phyloP scores from a whole-genome alignment of 2,113 vertebrate genomes.

The Nettapus auritus region DNA sequence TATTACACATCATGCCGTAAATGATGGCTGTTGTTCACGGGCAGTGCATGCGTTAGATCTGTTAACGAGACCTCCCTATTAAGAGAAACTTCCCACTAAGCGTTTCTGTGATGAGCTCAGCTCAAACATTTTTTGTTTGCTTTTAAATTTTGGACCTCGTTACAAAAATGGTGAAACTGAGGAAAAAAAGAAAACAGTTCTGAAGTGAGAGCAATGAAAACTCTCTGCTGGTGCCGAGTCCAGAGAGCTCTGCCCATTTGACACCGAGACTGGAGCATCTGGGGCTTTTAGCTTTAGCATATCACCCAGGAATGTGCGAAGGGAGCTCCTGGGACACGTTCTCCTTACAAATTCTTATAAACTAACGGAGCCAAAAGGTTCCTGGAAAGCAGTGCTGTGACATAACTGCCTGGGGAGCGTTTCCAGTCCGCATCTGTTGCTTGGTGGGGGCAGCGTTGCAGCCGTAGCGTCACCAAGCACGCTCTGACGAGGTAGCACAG shows the following conservation, averaged over 20 bases:
- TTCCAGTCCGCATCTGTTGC: not conserved
- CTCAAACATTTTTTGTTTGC: not conserved
- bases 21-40: not conserved
- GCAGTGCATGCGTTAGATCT: fast-evolving
- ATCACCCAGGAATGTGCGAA: not conserved
- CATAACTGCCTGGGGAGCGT: not conserved
- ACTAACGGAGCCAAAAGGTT: not conserved
- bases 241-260: not conserved
- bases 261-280: not conserved
- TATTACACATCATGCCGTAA: fast-evolving
- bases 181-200: not conserved
- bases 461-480: not conserved
- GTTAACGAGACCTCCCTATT: not conserved
- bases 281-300: not conserved
- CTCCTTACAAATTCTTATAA: not conserved
- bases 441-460: not conserved
- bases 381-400: conserved; percentile 23
- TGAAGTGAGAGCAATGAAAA: not conserved
- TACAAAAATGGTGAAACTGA: not conserved
- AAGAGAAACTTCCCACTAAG: not conserved
- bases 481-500: not conserved
- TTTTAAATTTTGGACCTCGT: not conserved
- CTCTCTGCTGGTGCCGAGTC: not conserved
- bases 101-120: not conserved
- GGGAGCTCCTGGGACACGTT: not conserved